These are phyloP conservation scores for Mantis religiosa DNA, from an alignment of 2,888 invertebrate genomes.

Conservation along the genomic window DNA sequence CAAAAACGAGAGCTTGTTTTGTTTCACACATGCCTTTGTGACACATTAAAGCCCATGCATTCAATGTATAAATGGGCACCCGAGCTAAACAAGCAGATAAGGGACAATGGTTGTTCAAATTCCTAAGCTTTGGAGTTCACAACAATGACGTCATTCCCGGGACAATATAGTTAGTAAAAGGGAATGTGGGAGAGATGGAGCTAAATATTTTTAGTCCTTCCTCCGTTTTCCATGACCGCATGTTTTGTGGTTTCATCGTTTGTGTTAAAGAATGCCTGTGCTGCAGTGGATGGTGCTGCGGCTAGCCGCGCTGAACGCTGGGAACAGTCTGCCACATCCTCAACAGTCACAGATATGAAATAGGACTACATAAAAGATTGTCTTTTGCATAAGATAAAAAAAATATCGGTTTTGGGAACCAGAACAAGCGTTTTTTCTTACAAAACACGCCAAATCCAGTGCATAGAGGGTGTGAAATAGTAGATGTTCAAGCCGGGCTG, in stretches of 20 bases:
- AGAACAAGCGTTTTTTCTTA: no score
- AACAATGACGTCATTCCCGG: not conserved
- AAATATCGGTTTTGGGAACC: no score
- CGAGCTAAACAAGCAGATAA: not conserved
- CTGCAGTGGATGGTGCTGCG: not conserved
- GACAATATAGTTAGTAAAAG: not conserved
- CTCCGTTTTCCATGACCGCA: not conserved
- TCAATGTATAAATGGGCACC: not conserved
- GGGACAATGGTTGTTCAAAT: not conserved
- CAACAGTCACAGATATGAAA: no score
- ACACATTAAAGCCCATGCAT: not conserved
- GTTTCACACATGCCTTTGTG: not conserved
- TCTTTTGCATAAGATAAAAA: no score
- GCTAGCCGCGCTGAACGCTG: no score
- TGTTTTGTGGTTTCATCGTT: not conserved
- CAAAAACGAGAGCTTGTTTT: not conserved
- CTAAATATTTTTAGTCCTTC: not conserved
- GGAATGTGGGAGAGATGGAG: not conserved
- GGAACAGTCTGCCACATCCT: no score
- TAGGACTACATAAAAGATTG: no score
- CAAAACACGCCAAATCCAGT: no score
- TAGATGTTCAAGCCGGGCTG: no score
- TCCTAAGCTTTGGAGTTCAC: not conserved
- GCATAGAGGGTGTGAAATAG: no score
- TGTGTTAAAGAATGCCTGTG: not conserved